Base-by-base conservation (phyloP, 2,113 vertebrate species). In the Syrrhaptes paradoxus region DNA sequence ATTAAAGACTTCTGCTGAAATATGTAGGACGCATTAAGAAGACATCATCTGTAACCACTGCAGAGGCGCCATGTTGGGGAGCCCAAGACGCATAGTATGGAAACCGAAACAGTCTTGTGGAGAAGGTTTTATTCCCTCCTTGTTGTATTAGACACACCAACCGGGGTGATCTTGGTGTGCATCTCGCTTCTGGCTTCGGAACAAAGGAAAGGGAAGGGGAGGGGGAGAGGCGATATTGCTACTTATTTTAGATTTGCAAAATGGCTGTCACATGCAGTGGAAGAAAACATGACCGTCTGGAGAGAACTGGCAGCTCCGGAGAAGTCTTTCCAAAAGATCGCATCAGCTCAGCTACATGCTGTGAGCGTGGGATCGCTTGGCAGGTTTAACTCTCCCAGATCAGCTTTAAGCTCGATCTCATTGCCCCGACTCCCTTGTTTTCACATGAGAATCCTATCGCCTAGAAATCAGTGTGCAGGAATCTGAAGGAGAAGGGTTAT, bases 31-130 rank as follows among this genome's bases (percentile, higher is more conserved):
- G 79, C 86, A 15, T 38, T 52, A n/a, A 94, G 96, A 78, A 95
- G 95, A 68, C 92, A 92, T 82, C 85, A 84, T 85, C 95, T 87
- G 79, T 75, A 75, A 74, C 31, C 82, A 92, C 92, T 95, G 95
- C 96, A 62, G 97, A 96, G 96, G 87, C 96, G 97, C 96, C 97
- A 97, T 97, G 89, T 97, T 97, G 90, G 48, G 88, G 8, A 88
- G 43, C 68, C 76, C 82, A 87, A 78, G 22, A 41, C 29, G 36
- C 32, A n/a, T 2, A 71, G 67, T 2, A 16, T 82, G 87, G 84
- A 8, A 49, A 36, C 18, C 22, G 8, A 25, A 66, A 29, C 1
- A 2, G 6, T 4, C 21, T 62, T 41, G 71, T 41, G 81, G 49
- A 67, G 52, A 43, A 70, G 59, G 15, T 36, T 95, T 95, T 41